Percentiles rank a stretch among this genome's conserved stretches.
Evolutionary conservation across 35 echinoderm and acorn worm species (phyloP).

Genomic region (Acanthaster planci): DNA sequence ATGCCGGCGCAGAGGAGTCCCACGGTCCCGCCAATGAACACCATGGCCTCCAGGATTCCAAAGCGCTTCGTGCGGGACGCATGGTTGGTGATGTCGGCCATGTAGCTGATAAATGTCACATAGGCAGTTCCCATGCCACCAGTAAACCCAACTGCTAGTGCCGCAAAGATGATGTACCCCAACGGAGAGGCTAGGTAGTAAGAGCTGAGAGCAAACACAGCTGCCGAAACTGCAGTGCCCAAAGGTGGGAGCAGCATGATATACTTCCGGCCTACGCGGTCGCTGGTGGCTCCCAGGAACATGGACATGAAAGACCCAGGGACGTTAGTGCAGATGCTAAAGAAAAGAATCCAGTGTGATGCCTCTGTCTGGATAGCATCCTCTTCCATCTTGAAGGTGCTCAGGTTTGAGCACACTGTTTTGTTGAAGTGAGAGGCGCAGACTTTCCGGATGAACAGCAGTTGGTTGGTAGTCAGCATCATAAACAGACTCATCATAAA

Average conservation of each 20-base stretch:
- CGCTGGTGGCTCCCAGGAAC: conserved; percentile 56
- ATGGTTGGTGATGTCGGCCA: conserved; percentile 67
- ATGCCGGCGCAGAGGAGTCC: conserved; percentile 53
- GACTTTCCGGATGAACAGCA: conserved; percentile 66
- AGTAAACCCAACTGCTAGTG: conserved; percentile 43
- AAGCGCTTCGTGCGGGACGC: conserved; percentile 64
- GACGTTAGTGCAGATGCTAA: conserved; percentile 45
- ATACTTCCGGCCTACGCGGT: conserved; percentile 57
- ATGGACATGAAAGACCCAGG: conserved; percentile 61
- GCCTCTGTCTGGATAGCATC: conserved; percentile 60
- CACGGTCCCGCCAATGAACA: conserved; percentile 72
- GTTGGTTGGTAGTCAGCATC: conserved; percentile 54
- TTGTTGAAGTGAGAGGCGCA: conserved; percentile 29
- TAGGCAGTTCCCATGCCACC: conserved; percentile 66
- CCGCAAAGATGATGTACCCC: conserved; percentile 40
- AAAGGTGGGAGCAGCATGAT: conserved; percentile 56
- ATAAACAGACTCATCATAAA: conserved; percentile 70
- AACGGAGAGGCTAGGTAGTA: conserved; percentile 55
- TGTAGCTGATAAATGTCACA: conserved; percentile 63
- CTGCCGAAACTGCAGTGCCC: conserved; percentile 13
- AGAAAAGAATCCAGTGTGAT: conserved; percentile 65
- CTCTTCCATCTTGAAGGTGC: conserved; percentile 1
- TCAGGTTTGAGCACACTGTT: conserved; percentile 52
- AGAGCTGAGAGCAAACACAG: conserved; percentile 36
- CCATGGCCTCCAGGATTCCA: conserved; percentile 72